Evolutionary conservation across 2,888 invertebrate species (phyloP).

Genomic region (Protodeltote pygarga): DNA sequence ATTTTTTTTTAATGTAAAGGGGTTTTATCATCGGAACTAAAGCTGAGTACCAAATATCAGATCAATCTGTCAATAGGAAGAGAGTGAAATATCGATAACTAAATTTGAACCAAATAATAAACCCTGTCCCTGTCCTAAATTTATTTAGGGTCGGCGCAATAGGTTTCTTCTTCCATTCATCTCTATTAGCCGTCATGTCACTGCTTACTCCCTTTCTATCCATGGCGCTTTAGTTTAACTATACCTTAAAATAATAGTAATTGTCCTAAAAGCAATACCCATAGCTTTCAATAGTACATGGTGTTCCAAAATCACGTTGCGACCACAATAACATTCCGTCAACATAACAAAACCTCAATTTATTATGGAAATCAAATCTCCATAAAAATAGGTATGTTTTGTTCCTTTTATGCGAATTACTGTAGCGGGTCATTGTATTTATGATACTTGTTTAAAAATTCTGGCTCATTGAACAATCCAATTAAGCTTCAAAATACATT

Average conservation of each 20-base stretch:
- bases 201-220: no score
- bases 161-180: no score
- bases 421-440: conserved; percentile 52
- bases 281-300: not conserved
- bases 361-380: conserved; percentile 63
- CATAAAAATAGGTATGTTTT: conserved; percentile 51
- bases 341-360: conserved; percentile 59
- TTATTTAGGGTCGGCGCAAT: no score
- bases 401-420: conserved; percentile 56
- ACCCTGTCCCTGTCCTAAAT: no score
- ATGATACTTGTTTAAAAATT: conserved; percentile 35
- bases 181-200: no score
- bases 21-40: no score
- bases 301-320: conserved; percentile 39
- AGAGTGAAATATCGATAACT: no score
- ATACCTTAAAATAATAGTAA: not conserved
- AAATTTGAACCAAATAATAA: no score
- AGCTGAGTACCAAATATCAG: no score
- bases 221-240: no score
- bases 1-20: no score
- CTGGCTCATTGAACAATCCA: conserved; percentile 63
- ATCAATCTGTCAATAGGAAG: no score
- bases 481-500: conserved; percentile 52
- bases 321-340: conserved; percentile 52
- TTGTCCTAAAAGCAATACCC: not conserved